Base-by-base conservation (phyloP, 2,797 vertebrate species). In the Pseudomugil gertrudae region DNA sequence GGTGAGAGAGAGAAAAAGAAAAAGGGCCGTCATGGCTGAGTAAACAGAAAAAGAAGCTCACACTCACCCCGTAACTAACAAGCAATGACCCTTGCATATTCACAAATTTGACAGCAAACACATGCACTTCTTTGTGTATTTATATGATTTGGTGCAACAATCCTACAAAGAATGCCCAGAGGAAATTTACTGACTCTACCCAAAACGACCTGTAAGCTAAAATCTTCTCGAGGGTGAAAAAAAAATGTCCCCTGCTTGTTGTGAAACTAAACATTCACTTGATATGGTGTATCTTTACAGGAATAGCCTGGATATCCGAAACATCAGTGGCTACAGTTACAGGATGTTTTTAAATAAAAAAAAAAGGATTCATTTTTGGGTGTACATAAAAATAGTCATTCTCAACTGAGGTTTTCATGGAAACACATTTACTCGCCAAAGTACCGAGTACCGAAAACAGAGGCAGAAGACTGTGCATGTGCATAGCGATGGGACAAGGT, bases 1-100 rank as follows among this genome's bases (percentile, higher is more conserved):
- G 65, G 56, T 17, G 21, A 45, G 40, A 45, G 38, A 45, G 38
- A 40, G 54, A 11, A 32, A 48, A 63, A 62, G 36, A 17, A 59
- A 33, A 35, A 24, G 45, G 17, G 15, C 51, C 26, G 73, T 59
- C 73, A 78, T 36, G 66, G 80, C 47, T 76, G 77, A 80, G 55
- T 80, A 43, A 76, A 71, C 66, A 48, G 72, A 71, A 79, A 63
- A 63, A 52, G 57, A 26, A 63, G 36, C 66, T 71, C 43, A 38
- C 9, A 19, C 52, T 17, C 60, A 32, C 51, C 84, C 75, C 56
- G 52, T 84, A 86, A 84, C 78, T 79, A 85, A 83, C 64, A 74
- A 65, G 70, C 74, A 84, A 68, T 66, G 78, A 80, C 72, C 68
- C 78, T 74, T 79, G 63, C 63, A 84, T 81, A 84, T 82, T 65